phyloP scores from a whole-genome alignment of 2,888 invertebrate species.

The Synanthedon andrenaeformis region DNA sequence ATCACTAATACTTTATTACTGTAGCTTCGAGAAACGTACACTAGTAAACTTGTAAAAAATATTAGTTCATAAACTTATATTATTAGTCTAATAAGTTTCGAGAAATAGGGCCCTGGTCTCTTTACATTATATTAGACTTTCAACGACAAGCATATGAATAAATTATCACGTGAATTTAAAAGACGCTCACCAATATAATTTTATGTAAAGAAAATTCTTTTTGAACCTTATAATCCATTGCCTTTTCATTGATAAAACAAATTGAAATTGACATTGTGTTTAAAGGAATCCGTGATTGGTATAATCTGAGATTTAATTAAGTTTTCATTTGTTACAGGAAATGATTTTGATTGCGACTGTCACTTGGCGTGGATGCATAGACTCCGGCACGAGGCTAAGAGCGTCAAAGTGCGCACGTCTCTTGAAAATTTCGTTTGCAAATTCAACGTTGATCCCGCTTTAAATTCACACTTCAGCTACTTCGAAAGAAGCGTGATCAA shows the following conservation, averaged over 20 bases:
- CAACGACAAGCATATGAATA: background rate
- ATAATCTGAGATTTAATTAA: constrained; percentile 16
- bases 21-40: too few relatives aligned
- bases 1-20: too few relatives aligned
- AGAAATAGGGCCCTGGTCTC: too few relatives aligned
- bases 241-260: constrained; percentile 20
- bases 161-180: background rate
- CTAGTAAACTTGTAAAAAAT: too few relatives aligned
- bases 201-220: background rate
- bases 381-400: constrained; percentile 81
- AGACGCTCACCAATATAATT: background rate
- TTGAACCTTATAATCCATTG: background rate
- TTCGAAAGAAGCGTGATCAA: constrained; percentile 48
- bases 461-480: constrained; percentile 53
- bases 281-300: constrained; percentile 16
- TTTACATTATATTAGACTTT: background rate
- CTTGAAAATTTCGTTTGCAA: constrained; percentile 81
- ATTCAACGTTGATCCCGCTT: constrained; percentile 60
- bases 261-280: constrained; percentile 19
- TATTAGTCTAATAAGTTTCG: too few relatives aligned
- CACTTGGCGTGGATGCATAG: constrained; percentile 85
- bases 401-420: constrained; percentile 75
- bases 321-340: constrained; percentile 74
- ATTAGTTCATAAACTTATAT: too few relatives aligned
- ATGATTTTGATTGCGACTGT: constrained; percentile 86